phyloP scores from a whole-genome alignment of 1,140 invertebrate genomes.

The Oncopeltus fasciatus region DNA sequence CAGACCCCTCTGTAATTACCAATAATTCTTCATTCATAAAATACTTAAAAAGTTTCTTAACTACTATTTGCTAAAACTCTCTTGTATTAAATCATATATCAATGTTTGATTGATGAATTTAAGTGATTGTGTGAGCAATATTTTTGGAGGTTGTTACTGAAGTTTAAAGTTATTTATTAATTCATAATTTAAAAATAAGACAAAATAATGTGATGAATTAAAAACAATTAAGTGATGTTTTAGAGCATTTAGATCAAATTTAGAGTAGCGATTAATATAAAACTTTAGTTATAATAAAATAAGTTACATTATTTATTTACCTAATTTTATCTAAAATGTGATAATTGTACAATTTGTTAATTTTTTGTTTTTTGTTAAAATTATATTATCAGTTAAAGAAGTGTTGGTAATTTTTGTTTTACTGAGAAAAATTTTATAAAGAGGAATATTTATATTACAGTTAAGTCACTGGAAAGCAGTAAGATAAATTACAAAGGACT shows the following conservation, averaged over 20 bases:
- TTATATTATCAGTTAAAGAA: neutral
- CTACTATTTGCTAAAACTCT: too few species aligned
- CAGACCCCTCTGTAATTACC: neutral
- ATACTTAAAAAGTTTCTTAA: neutral
- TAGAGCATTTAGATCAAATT: neutral
- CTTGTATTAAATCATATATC: neutral
- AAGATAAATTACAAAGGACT: too few species aligned
- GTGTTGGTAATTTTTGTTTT: neutral
- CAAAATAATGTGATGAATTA: neutral
- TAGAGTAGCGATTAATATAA: neutral
- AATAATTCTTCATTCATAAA: neutral
- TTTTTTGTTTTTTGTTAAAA: neutral
- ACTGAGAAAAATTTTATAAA: neutral
- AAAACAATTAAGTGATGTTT: neutral
- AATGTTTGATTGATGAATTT: neutral
- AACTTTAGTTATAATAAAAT: too few species aligned
- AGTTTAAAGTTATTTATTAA: neutral
- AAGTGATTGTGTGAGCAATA: constrained; percentile 1
- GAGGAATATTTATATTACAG: too few species aligned
- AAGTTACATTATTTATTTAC: too few species aligned
- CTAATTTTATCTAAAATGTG: too few species aligned
- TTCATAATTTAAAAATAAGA: neutral
- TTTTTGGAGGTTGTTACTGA: neutral
- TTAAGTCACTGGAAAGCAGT: too few species aligned
- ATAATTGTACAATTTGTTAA: too few species aligned